These are phyloP conservation scores for Glareola pratincola DNA, from an alignment of 2,113 vertebrate species.

Conservation along the genomic window DNA sequence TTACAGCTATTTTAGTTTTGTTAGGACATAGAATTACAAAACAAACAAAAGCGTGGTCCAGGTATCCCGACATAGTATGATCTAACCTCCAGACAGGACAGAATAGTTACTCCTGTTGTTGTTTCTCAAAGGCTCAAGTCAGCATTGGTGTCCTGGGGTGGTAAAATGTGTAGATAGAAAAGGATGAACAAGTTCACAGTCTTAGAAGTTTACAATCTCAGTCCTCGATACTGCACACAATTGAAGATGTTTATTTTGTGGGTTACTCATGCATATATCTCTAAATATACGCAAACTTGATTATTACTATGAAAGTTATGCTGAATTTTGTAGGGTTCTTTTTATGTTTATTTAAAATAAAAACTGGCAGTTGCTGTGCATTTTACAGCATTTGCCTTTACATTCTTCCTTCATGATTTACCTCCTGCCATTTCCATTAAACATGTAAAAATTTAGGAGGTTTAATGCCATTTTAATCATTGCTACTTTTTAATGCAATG, in stretches of 20 bases:
- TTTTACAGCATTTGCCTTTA: not conserved
- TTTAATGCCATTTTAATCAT: not conserved
- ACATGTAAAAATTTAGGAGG: not conserved
- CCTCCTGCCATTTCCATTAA: not conserved
- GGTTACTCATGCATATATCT: not conserved
- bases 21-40: not conserved
- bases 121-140: not conserved
- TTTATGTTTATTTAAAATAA: not conserved
- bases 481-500: not conserved
- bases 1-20: not conserved
- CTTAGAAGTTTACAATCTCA: not conserved
- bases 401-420: not conserved
- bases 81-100: not conserved
- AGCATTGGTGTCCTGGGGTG: not conserved
- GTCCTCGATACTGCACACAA: not conserved
- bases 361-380: not conserved
- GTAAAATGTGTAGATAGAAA: not conserved
- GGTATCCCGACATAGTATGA: not conserved
- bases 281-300: not conserved
- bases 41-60: not conserved
- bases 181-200: not conserved
- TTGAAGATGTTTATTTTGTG: rapidly evolving
- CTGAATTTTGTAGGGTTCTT: not conserved
- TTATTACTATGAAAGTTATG: not conserved
- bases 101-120: not conserved